Evolutionary conservation across 2,113 vertebrate genomes (phyloP).

Genomic region (Seriola dumerili): DNA sequence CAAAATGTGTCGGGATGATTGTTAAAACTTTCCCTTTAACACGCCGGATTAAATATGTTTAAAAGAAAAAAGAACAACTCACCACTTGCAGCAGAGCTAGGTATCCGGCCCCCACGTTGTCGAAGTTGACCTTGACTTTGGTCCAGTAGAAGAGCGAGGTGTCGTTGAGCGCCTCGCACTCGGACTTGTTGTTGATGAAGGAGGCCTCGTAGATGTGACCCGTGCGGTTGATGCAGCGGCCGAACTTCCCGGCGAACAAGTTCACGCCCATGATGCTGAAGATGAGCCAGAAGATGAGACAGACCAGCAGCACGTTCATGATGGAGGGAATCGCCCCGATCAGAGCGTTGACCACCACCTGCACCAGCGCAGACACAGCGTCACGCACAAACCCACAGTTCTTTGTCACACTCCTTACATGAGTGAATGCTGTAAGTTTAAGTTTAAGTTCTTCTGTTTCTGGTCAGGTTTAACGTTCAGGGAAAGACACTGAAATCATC

Average conservation of each 20-base stretch:
- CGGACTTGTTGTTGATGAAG: slow-evolving; percentile 91
- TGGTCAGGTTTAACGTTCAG: neutral
- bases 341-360: slow-evolving; percentile 98
- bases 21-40: too few relatives aligned
- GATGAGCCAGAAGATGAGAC: slow-evolving; percentile 99
- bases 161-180: slow-evolving; percentile 88
- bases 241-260: slow-evolving; percentile 97
- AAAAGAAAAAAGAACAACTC: slow-evolving; percentile 45
- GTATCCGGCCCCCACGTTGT: slow-evolving; percentile 97
- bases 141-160: slow-evolving; percentile 91
- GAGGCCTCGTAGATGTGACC: slow-evolving; percentile 87
- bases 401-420: too few relatives aligned
- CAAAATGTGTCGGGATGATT: too few relatives aligned
- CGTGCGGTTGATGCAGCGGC: slow-evolving; percentile 92
- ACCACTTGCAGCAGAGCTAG: slow-evolving; percentile 98
- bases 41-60: too few relatives aligned
- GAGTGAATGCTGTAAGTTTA: too few relatives aligned
- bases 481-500: neutral
- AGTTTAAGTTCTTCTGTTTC: neutral
- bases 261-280: slow-evolving; percentile 99
- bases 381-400: neutral
- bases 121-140: slow-evolving; percentile 98
- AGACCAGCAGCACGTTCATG: slow-evolving; percentile 99
- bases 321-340: slow-evolving; percentile 99
- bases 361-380: slow-evolving; percentile 2